phyloP scores from a whole-genome alignment of 2,797 vertebrate species.

The Catharus ustulatus region DNA sequence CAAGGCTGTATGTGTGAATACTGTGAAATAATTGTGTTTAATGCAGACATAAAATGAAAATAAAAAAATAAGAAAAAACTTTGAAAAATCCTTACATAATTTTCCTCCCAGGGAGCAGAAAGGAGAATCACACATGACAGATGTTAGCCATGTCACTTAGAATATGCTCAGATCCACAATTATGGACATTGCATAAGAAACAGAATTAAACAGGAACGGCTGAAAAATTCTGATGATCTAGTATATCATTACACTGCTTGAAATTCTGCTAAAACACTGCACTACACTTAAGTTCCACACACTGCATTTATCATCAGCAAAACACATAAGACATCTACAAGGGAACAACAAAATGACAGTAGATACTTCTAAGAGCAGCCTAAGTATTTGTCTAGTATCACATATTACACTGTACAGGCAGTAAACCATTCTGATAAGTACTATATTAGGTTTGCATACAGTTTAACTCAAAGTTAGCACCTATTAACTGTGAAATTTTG shows the following conservation, averaged over 20 bases:
- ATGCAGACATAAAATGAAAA: conserved; percentile 57
- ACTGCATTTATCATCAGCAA: neutral
- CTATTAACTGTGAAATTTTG: neutral
- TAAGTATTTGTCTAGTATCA: neutral
- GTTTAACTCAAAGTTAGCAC: neutral
- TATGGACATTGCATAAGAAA: conserved; percentile 34
- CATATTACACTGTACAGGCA: neutral
- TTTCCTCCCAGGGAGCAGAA: conserved; percentile 75
- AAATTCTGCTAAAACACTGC: conserved; percentile 16
- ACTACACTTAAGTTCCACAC: neutral
- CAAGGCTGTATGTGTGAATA: conserved; percentile 34
- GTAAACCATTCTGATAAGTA: neutral
- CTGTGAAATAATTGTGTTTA: conserved; percentile 26
- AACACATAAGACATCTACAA: neutral
- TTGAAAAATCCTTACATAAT: conserved; percentile 70
- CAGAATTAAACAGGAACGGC: conserved; percentile 34
- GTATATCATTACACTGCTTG: conserved; percentile 1
- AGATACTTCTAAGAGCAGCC: neutral
- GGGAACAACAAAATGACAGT: neutral
- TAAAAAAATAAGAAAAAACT: conserved; percentile 31
- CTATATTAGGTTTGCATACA: too few relatives aligned
- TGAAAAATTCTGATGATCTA: neutral
- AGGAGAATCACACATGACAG: conserved; percentile 71
- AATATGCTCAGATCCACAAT: conserved; percentile 55
- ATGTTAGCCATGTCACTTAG: conserved; percentile 68